Percentiles rank a stretch among this genome's conserved stretches.
Evolutionary conservation across 2,888 invertebrate genomes (phyloP).

Genomic region (Sinohyriopsis cumingii): DNA sequence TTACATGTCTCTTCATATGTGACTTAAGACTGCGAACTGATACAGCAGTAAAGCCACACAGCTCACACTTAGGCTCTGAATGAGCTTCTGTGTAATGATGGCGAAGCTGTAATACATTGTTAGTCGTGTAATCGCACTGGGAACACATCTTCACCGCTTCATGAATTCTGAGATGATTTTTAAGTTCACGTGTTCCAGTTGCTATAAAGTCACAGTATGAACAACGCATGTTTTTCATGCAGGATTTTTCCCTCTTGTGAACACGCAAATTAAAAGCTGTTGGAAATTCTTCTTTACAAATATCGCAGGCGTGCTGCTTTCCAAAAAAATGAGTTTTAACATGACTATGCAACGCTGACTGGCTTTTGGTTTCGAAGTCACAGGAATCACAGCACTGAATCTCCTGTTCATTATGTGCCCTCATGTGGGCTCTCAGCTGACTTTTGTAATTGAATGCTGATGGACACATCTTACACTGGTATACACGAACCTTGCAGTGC

Average conservation of each 20-base stretch:
- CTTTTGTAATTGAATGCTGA: constrained; percentile 68
- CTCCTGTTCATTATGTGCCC: constrained; percentile 63
- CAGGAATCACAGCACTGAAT: constrained; percentile 61
- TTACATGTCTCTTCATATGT: constrained; percentile 70
- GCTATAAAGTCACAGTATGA: constrained; percentile 56
- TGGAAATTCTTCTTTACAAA: constrained; percentile 42
- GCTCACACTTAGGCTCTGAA: constrained; percentile 58
- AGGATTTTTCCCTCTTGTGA: constrained; percentile 36
- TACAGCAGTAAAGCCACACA: constrained; percentile 68
- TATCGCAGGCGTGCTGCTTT: constrained; percentile 48
- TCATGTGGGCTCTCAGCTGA: constrained; percentile 69
- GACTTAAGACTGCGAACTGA: constrained; percentile 68
- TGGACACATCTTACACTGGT: constrained; percentile 66
- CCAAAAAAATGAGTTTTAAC: constrained; percentile 42
- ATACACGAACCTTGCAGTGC: constrained; percentile 68
- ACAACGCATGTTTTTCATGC: constrained; percentile 38
- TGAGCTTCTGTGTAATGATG: constrained; percentile 39
- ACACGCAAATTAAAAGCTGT: constrained; percentile 36
- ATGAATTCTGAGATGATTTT: constrained; percentile 43
- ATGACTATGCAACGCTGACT: constrained; percentile 45
- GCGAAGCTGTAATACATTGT: constrained; percentile 41
- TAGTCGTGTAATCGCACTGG: constrained; percentile 53
- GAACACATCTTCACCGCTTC: constrained; percentile 43
- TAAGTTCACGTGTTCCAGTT: constrained; percentile 43
- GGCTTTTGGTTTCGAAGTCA: constrained; percentile 61